These are phyloP conservation scores for Sebastes trivittatus DNA, from an alignment of 2,797 vertebrate species.

Conservation along the genomic window DNA sequence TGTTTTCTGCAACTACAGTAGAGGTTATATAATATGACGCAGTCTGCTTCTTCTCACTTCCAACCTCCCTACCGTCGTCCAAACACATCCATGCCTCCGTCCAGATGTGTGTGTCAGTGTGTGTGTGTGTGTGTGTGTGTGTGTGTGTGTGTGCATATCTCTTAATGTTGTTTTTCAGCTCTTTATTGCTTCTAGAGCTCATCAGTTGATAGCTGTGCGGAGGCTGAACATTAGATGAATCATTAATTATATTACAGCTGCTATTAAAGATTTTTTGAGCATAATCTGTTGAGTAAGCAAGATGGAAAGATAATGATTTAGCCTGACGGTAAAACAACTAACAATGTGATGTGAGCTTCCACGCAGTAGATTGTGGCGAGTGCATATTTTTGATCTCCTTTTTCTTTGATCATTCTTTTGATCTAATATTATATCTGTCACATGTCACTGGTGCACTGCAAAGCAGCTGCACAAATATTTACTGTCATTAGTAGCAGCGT, in stretches of 20 bases:
- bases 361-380: background rate
- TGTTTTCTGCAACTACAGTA: background rate
- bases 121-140: background rate
- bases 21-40: background rate
- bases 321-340: background rate
- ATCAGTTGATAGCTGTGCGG: constrained; percentile 10
- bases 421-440: constrained; percentile 13
- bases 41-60: constrained; percentile 1
- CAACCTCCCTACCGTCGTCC: background rate
- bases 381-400: background rate
- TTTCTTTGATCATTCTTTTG: constrained; percentile 8
- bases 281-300: constrained; percentile 25
- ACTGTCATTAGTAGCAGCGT: constrained; percentile 26
- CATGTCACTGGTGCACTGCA: constrained; percentile 1
- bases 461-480: constrained; percentile 53
- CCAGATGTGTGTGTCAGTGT: constrained; percentile 7
- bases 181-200: constrained; percentile 14
- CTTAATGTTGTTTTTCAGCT: constrained; percentile 1
- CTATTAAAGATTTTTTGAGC: constrained; percentile 22
- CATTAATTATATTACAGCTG: constrained; percentile 24
- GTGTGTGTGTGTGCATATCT: constrained; percentile 8
- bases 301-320: constrained; percentile 11
- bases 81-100: background rate
- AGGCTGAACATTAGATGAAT: constrained; percentile 3
- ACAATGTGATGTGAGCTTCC: background rate